phyloP scores from a whole-genome alignment of 2,888 invertebrate species.

The Macaria liturata region DNA sequence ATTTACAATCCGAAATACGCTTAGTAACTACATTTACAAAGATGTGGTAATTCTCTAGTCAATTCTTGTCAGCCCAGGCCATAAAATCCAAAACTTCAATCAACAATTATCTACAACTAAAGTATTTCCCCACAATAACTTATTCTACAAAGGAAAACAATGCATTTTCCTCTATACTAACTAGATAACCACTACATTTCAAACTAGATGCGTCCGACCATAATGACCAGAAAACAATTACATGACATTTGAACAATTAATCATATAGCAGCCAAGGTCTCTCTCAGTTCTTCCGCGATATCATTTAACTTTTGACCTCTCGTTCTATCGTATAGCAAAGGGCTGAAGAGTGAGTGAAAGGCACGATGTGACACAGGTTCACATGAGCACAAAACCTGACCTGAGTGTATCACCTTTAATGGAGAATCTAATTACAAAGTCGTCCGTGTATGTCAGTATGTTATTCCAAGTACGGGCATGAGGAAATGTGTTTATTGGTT shows the following conservation, averaged over 20 bases:
- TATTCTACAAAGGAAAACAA: background rate
- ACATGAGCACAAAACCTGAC: conserved; percentile 45
- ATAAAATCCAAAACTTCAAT: too few species aligned
- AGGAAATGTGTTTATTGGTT: conserved; percentile 47
- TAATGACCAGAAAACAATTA: conserved; percentile 35
- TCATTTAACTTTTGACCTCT: conserved; percentile 34
- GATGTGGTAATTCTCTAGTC: too few species aligned
- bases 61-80: too few species aligned
- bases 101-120: too few species aligned
- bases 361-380: conserved; percentile 41
- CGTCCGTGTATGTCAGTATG: conserved; percentile 42
- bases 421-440: conserved; percentile 54
- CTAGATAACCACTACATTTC: background rate
- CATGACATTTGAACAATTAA: conserved; percentile 44
- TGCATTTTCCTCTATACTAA: background rate
- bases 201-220: background rate
- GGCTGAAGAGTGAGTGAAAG: conserved; percentile 36
- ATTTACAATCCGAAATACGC: too few species aligned
- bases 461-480: conserved; percentile 44
- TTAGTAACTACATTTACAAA: too few species aligned
- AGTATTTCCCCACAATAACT: too few species aligned
- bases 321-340: conserved; percentile 35
- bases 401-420: conserved; percentile 47
- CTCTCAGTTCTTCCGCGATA: conserved; percentile 52
- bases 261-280: conserved; percentile 50